phyloP scores from a whole-genome alignment of 2,113 vertebrate genomes.

The Esox niger region DNA sequence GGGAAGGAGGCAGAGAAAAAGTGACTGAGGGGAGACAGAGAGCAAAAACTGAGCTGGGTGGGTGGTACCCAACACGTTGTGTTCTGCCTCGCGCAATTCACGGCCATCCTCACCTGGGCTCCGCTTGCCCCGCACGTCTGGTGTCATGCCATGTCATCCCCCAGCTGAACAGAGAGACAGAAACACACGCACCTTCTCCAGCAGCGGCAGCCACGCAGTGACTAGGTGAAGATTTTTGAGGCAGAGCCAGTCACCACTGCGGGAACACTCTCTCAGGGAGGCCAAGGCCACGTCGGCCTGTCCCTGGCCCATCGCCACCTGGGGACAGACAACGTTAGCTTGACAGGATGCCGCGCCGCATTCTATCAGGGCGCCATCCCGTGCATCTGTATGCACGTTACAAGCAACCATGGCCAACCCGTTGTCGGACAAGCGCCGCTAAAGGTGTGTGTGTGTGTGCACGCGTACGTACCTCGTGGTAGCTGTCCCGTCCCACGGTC shows the following conservation, averaged over 20 bases:
- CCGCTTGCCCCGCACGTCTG: background rate
- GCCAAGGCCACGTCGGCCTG: constrained; percentile 94
- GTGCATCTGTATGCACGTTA: no score
- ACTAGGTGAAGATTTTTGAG: constrained; percentile 98
- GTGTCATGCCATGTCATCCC: background rate
- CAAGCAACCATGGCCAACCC: background rate
- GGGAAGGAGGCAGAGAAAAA: no score
- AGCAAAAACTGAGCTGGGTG: constrained; percentile 2
- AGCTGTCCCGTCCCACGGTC: constrained; percentile 81
- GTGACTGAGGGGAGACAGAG: no score
- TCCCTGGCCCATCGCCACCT: constrained; percentile 98
- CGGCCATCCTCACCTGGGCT: background rate
- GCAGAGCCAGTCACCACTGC: constrained; percentile 91
- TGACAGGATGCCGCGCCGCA: no score
- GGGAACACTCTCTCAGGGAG: constrained; percentile 84
- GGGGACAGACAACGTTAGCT: constrained; percentile 38
- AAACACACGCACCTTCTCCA: constrained; percentile 87
- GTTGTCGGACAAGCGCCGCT: no score
- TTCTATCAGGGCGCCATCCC: background rate
- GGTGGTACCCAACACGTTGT: constrained; percentile 35
- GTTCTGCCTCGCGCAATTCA: background rate
- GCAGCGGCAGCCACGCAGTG: constrained; percentile 87
- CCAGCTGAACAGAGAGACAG: constrained; percentile 2
- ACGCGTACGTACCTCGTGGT: constrained; percentile 79
- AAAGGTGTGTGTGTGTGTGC: background rate